Evolutionary conservation across 37 sponge, comb jelly and placozoan genomes (phyloP), one percentile per base, ranked within the genome.

Genomic region (Halichondria panicea): DNA sequence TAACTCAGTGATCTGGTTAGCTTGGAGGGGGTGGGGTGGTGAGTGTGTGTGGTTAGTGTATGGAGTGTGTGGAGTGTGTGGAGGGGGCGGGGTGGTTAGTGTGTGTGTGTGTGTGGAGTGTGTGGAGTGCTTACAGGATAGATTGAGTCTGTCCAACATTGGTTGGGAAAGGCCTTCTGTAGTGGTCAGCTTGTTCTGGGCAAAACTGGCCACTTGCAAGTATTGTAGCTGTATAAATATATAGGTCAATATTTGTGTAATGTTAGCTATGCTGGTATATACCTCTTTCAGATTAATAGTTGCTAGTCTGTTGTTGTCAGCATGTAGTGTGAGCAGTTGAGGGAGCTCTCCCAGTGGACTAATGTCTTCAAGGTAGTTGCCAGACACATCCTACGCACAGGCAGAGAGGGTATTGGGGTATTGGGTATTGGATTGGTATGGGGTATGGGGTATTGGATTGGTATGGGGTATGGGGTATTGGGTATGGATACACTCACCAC

Each of bases 341-440:
- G 90, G 75, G 1, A 97, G 77, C 25, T 54, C 65, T 41, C 78
- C 65, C 4, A 97, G 75, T 34, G 82, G 30, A 19, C 90, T 76
- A 15, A 97, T 85, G 60, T 94, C 95, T 5, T 38, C 76, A 50
- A 97, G 76, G 28, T 52, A 33, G 58, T 97, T 97, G 25, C 70
- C 80, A 18, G 95, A 97, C 19, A 97, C 45, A 74, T 97, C 98
- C 91, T 91, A n/a, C n/a, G n/a, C n/a, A 58, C 11, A 39, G 41
- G 43, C 41, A 42, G 3, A 63, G 33, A 68, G 19, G n/a, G 59
- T 7, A 58, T 24, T 28, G 59, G 59, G 59, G 7, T 7, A 58
- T 7, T 7, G n/a, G 7, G 59, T 7, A 30, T n/a, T n/a, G n/a
- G n/a, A n/a, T n/a, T n/a, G n/a, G n/a, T n/a, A n/a, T n/a, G 59